Base-by-base conservation (phyloP, 2,888 invertebrate species). In the Cheilosia vernalis region DNA sequence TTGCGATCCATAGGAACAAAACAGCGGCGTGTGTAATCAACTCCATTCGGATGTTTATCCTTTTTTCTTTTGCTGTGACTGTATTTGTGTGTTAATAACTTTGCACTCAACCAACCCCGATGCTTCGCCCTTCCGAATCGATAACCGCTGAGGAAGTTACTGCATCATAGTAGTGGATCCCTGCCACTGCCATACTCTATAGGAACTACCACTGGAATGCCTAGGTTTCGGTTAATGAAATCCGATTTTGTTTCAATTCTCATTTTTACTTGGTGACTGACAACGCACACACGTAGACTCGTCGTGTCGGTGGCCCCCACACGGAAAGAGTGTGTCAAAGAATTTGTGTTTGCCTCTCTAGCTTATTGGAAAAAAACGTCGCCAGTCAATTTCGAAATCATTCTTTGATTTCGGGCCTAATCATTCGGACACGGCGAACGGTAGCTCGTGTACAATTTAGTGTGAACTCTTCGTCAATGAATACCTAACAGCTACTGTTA, bases 391-490 rank as follows among this genome's bases (percentile, higher is more conserved):
- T 89, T 90, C 88, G 88, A 91, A 91, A 89, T 90, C 92, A 91
- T 90, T 91, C 83, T 78, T 91, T 90, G 89, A 89, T 70, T 78
- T 87, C 90, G 91, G 91, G 91, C 92, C 92, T 90, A 90, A 91
- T 89, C 89, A 89, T 89, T 88, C 90, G 90, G 89, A 90, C 91
- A 88, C 84, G 66, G 51, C 61, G n/a, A 64, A 84, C 79, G 81
- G 85, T 76, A 80, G 85, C 76, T 81, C 66, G 80, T 61, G 81
- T 76, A 42, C 66, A 74, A 61, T 79, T 70, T 67, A 10, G n/a
- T 74, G 51, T 70, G 58, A 74, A 78, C 51, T 67, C 21, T 77
- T 21, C 56, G 44, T 66, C 21, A 30, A 60, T 51, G 21, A 78
- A 24, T 49, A 49, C 13, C 49, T 19, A 49, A 19, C 2, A 17